Conservation (phyloP, 2,888 invertebrate genomes). For the Sepiola atlantica region DNA sequence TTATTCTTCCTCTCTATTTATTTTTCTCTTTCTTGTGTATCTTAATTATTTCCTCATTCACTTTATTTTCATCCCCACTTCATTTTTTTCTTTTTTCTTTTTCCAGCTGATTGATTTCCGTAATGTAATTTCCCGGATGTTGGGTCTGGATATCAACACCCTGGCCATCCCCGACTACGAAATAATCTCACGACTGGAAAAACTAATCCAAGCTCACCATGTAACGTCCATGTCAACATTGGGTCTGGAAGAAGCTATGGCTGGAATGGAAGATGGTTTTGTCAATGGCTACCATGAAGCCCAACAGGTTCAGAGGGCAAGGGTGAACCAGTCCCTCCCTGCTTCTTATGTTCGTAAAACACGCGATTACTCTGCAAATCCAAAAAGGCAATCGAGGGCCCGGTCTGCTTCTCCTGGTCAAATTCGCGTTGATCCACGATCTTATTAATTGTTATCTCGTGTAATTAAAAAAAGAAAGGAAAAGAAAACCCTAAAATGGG, state of each 20-base stretch:
- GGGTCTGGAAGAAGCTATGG: constrained; percentile 68
- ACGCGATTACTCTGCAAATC: constrained; percentile 53
- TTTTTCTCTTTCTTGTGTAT: no score
- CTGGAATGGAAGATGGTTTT: constrained; percentile 71
- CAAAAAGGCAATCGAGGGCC: constrained; percentile 58
- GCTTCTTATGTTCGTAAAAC: constrained; percentile 60
- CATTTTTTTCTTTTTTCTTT: neutral
- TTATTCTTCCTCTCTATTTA: neutral
- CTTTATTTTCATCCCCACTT: neutral
- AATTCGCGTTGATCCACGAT: constrained; percentile 63
- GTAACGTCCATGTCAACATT: constrained; percentile 63
- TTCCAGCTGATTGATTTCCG: constrained; percentile 75
- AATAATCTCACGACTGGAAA: constrained; percentile 74
- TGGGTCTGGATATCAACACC: constrained; percentile 73
- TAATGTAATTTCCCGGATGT: constrained; percentile 73
- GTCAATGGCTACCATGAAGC: constrained; percentile 62
- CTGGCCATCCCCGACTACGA: constrained; percentile 75
- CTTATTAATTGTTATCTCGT: constrained; percentile 62
- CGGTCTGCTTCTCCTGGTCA: constrained; percentile 67
- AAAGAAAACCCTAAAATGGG: neutral
- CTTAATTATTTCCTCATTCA: neutral
- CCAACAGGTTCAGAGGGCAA: constrained; percentile 52
- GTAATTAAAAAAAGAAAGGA: no score
- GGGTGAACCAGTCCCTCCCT: constrained; percentile 55
- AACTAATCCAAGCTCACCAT: constrained; percentile 73